These are phyloP conservation scores for Rhinopomastus cyanomelas DNA, from an alignment of 2,113 vertebrate species.

Conservation along the genomic window DNA sequence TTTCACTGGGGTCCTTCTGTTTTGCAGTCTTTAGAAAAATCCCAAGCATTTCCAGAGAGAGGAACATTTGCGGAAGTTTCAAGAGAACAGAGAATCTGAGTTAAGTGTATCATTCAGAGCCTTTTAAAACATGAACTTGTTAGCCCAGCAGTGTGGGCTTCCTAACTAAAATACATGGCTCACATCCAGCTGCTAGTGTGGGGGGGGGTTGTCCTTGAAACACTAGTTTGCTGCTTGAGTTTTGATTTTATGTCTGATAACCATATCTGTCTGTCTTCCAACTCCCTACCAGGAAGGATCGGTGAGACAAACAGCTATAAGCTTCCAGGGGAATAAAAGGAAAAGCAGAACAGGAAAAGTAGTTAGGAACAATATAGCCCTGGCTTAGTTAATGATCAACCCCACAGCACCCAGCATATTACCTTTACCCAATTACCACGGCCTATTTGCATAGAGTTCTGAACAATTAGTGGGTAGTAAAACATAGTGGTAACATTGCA, in stretches of 20 bases:
- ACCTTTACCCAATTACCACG: background rate
- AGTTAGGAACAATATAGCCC: slow-evolving; percentile 27
- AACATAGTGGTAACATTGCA: rapidly evolving
- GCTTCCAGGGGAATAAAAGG: slow-evolving; percentile 44
- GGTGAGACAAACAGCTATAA: slow-evolving; percentile 21
- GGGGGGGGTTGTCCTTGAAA: background rate
- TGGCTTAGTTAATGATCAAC: slow-evolving; percentile 55
- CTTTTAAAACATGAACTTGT: background rate
- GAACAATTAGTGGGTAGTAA: background rate
- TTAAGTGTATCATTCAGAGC: background rate
- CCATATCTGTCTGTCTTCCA: slow-evolving; percentile 36
- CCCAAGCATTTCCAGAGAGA: background rate
- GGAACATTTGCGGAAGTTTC: slow-evolving; percentile 31
- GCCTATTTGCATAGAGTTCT: background rate
- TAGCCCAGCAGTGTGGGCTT: background rate
- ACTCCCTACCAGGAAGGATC: slow-evolving; percentile 37
- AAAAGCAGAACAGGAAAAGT: slow-evolving; percentile 62
- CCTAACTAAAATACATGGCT: background rate
- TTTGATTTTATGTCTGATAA: background rate
- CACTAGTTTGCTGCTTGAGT: background rate
- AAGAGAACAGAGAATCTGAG: background rate
- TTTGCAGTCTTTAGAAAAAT: slow-evolving; percentile 14
- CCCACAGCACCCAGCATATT: background rate
- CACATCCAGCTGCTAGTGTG: rapidly evolving
- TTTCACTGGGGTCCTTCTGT: background rate